phyloP scores from a whole-genome alignment of 2,797 vertebrate genomes.

The Melanogrammus aeglefinus region DNA sequence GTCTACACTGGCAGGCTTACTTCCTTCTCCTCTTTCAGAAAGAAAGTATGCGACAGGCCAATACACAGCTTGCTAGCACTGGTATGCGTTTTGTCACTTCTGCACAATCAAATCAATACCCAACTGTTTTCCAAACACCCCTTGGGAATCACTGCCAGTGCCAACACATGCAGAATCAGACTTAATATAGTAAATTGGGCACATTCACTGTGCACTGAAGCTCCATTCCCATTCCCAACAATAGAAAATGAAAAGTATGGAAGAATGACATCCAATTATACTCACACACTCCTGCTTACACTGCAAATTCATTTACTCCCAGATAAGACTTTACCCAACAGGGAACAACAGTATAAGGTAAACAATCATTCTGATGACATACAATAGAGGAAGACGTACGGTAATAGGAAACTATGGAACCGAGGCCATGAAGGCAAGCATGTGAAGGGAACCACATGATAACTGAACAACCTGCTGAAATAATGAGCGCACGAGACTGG shows the following conservation, averaged over 20 bases:
- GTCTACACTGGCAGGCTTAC: background rate
- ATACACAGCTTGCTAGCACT: background rate
- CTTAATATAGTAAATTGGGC: background rate
- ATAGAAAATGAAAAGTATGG: background rate
- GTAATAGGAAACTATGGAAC: slow-evolving; percentile 21
- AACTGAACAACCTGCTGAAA: slow-evolving; percentile 29
- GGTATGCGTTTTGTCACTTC: background rate
- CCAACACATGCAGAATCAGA: background rate
- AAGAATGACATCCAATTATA: slow-evolving; percentile 1
- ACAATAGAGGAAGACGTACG: slow-evolving; percentile 13
- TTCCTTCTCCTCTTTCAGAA: background rate
- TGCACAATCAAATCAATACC: slow-evolving; percentile 2
- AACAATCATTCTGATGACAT: slow-evolving; percentile 35
- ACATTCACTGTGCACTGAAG: background rate
- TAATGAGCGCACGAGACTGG: slow-evolving; percentile 2
- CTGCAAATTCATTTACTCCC: background rate
- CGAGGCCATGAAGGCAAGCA: slow-evolving; percentile 41
- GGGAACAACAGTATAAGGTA: background rate
- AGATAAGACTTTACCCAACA: slow-evolving; percentile 11
- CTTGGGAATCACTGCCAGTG: background rate
- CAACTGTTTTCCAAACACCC: background rate
- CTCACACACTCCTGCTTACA: background rate
- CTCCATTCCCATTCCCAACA: background rate
- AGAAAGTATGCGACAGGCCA: background rate
- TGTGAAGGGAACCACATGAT: slow-evolving; percentile 27